Base-by-base conservation (phyloP, 2,888 invertebrate species). In the Oegoconia quadripuncta region DNA sequence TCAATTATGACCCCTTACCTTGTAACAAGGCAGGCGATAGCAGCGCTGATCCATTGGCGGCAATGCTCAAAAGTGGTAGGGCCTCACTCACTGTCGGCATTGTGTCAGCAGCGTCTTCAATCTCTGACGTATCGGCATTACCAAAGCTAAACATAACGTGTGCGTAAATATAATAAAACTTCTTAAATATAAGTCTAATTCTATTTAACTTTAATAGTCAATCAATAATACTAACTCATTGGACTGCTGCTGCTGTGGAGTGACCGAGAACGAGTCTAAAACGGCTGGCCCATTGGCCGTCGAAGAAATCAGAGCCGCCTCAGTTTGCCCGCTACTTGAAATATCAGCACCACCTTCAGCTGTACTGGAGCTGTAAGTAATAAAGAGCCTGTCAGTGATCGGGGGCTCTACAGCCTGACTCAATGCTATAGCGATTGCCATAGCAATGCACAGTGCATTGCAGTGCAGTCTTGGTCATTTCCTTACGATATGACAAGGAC, bases 71-170 rank as follows among this genome's bases (percentile, higher is more conserved):
- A 17, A 84, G 46, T 2, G 87, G 87, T 75, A 84, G 66, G 0
- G 82, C 81, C 48, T 86, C 86, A 51, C 81, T 84, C 15, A 77
- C 79, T 0, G 74, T 64, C 0, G 86, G 84, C 78, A 78, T 76
- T 0, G 84, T 72, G 50, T 84, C 80, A 0, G 83, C 79, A 0
- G 68, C 78, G 12, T 80, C 82, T 31, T 80, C 86, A 73, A 84
- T 76, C 51, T 86, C 84, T 0, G 88, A 88, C 0, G 88, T 88
- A 44, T 88, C 88, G 1, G 88, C 84, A 37, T 82, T 83, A 12
- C 74, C 76, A 46, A 82, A 82, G 47, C 88, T 88, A 41, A 48
- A 47, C 18, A 18, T 5, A 18, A 18, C 18, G 7, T 18, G 47
- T 39, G 9, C n/a, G 26, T 25, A 3, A 25, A 26, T 14, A 26